These are phyloP conservation scores for Notechis scutatus DNA, from an alignment of 2,113 vertebrate genomes.

Conservation along the genomic window DNA sequence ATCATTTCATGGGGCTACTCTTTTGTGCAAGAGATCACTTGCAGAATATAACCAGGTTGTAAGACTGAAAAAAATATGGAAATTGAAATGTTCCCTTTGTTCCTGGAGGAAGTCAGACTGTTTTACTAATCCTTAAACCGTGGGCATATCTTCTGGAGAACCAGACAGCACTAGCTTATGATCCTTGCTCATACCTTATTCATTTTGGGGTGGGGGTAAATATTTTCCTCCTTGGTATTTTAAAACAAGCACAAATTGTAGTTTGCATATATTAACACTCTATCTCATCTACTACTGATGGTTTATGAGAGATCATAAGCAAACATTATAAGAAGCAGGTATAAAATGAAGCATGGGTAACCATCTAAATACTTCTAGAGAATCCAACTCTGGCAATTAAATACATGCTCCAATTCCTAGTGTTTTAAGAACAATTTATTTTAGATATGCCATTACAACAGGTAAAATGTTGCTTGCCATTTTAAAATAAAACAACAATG, in stretches of 20 bases:
- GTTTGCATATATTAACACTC: neutral
- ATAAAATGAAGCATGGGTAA: neutral
- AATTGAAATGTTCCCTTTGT: slow-evolving; percentile 47
- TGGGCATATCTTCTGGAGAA: slow-evolving; percentile 45
- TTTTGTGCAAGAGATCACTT: slow-evolving; percentile 1
- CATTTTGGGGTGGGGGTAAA: neutral
- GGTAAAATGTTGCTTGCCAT: neutral
- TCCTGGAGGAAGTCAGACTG: slow-evolving; percentile 31
- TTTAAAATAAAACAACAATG: slow-evolving; percentile 13
- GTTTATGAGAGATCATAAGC: neutral
- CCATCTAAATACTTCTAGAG: neutral
- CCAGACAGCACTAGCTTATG: slow-evolving; percentile 38
- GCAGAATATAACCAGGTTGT: slow-evolving; percentile 42
- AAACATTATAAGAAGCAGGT: neutral
- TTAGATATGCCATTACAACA: neutral
- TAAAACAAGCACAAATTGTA: neutral
- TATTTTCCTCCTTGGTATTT: neutral
- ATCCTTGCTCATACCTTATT: neutral
- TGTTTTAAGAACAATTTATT: neutral
- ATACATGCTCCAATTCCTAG: neutral
- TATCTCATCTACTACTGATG: neutral
- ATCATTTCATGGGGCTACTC: neutral
- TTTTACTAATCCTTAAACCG: slow-evolving; percentile 37
- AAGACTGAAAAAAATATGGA: slow-evolving; percentile 50
- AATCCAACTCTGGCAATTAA: neutral